Evolutionary conservation across 1,140 invertebrate species (phyloP).

Genomic region (Panagrolaimus sp.): DNA sequence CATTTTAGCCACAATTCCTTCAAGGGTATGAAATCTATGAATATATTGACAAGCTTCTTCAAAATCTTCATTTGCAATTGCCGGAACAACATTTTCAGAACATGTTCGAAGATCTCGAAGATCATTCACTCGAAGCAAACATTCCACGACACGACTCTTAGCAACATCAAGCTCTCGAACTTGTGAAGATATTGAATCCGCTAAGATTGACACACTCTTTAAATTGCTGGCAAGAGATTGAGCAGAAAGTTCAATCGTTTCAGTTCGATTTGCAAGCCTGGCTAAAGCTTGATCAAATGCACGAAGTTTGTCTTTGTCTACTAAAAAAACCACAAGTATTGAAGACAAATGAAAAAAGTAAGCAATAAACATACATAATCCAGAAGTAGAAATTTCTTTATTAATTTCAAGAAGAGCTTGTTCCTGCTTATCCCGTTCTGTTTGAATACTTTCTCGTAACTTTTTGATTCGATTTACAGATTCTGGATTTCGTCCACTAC

Average conservation of each 20-base stretch:
- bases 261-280: conserved; percentile 41
- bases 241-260: conserved; percentile 45
- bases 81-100: conserved; percentile 85
- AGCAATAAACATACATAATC: conserved; percentile 25
- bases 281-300: conserved; percentile 51
- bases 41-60: conserved; percentile 86
- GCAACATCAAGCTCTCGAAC: conserved; percentile 83
- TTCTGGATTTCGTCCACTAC: not conserved
- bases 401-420: conserved; percentile 35
- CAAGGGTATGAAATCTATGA: conserved; percentile 87
- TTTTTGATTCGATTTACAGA: not conserved
- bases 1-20: conserved; percentile 74
- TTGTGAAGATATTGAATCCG: conserved; percentile 50
- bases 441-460: not conserved
- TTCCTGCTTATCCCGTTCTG: conserved; percentile 34
- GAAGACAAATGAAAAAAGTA: not conserved
- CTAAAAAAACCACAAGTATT: conserved; percentile 26
- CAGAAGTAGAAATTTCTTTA: conserved; percentile 31
- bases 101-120: conserved; percentile 89
- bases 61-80: conserved; percentile 75
- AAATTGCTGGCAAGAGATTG: conserved; percentile 41
- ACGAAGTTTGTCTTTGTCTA: conserved; percentile 34
- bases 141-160: conserved; percentile 88
- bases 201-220: conserved; percentile 45
- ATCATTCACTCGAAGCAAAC: conserved; percentile 88